These are phyloP conservation scores for Aporophyla lueneburgensis DNA, from an alignment of 2,888 invertebrate species.

Conservation along the genomic window DNA sequence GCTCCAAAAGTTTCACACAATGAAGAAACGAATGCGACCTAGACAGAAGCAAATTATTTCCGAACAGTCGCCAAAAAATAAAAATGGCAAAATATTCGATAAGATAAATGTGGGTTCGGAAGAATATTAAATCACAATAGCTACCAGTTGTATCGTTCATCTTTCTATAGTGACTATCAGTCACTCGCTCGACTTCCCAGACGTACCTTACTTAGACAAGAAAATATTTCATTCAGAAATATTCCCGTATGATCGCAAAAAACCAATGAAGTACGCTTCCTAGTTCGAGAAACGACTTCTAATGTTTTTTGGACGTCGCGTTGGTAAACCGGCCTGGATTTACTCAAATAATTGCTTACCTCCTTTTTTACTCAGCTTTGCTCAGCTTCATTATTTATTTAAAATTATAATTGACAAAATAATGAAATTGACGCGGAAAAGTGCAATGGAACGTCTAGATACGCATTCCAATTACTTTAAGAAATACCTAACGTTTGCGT, in stretches of 20 bases:
- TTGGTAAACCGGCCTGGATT: conserved; percentile 4
- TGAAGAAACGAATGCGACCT: neutral
- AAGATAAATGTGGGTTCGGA: conserved; percentile 1
- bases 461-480: neutral
- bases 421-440: no score
- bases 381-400: neutral
- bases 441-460: neutral
- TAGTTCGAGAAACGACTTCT: conserved; percentile 13
- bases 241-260: conserved; percentile 29
- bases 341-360: neutral
- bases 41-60: neutral
- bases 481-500: conserved; percentile 6
- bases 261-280: conserved; percentile 20
- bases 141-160: conserved; percentile 35
- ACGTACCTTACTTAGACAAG: conserved; percentile 11
- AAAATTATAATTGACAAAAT: neutral
- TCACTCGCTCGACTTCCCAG: conserved; percentile 12
- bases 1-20: neutral
- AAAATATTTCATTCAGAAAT: conserved; percentile 20
- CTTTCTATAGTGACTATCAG: conserved; percentile 15
- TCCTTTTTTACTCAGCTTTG: no score
- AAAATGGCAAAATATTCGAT: conserved; percentile 1
- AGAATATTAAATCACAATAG: conserved; percentile 25
- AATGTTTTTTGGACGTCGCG: conserved; percentile 2
- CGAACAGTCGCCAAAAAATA: neutral